Evolutionary conservation across 2,888 invertebrate genomes (phyloP).

Genomic region (Lamellibrachia satsuma): DNA sequence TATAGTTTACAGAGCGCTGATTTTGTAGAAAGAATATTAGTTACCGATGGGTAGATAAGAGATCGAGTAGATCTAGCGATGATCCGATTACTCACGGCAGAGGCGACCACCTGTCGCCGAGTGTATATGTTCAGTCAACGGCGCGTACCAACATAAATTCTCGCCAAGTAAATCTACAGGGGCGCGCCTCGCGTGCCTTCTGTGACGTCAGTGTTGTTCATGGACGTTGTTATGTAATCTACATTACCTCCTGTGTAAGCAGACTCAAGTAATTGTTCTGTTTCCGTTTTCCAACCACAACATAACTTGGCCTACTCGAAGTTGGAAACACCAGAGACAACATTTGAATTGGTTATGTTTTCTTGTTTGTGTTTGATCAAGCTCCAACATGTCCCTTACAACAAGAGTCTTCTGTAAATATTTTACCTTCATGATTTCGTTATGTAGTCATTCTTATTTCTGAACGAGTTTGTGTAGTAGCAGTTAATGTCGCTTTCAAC

Average conservation of each 20-base stretch:
- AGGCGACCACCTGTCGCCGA: not conserved
- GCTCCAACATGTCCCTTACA: not conserved
- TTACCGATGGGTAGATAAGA: not conserved
- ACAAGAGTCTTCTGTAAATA: not conserved
- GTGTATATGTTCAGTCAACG: not conserved
- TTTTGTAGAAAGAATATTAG: not conserved
- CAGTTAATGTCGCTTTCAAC: not conserved
- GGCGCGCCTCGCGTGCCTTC: not conserved
- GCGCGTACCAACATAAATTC: not conserved
- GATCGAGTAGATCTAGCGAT: not conserved
- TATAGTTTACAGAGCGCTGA: not conserved
- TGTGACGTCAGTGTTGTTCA: not conserved
- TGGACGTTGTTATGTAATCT: not conserved
- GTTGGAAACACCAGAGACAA: not conserved
- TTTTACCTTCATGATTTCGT: not conserved
- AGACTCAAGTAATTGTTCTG: not conserved
- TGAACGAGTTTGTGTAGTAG: not conserved
- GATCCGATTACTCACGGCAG: not conserved
- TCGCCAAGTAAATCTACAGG: not conserved
- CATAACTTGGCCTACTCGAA: not conserved
- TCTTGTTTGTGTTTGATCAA: not conserved
- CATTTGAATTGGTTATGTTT: not conserved
- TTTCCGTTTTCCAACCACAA: not conserved
- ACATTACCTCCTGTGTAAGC: not conserved
- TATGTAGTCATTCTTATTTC: not conserved